Evolutionary conservation across 1,140 invertebrate genomes (phyloP).

Genomic region (Battus philenor): DNA sequence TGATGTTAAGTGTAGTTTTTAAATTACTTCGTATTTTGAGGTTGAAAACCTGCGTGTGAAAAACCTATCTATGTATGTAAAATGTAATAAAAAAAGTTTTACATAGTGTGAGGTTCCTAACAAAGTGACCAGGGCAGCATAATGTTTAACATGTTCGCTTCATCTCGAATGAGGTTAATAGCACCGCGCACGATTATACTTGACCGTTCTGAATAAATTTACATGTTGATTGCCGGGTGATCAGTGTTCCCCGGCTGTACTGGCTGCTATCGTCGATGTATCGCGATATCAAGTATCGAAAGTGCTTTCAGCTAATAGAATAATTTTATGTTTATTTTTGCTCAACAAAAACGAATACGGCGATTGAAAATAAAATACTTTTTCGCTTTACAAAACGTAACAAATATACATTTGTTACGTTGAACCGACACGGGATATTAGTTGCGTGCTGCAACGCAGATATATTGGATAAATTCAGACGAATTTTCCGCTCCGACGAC

Average conservation of each 20-base stretch:
- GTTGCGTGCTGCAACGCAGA: slow-evolving; percentile 35
- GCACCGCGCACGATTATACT: slow-evolving; percentile 56
- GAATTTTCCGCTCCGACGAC: slow-evolving; percentile 62
- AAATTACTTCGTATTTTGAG: too few relatives aligned
- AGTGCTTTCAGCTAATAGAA: slow-evolving; percentile 18
- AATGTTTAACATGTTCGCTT: slow-evolving; percentile 49
- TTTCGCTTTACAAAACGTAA: background rate
- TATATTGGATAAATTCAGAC: slow-evolving; percentile 54
- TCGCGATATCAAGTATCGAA: slow-evolving; percentile 33
- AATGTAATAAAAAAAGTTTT: too few relatives aligned
- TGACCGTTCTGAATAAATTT: slow-evolving; percentile 70
- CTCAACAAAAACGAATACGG: too few relatives aligned
- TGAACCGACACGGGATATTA: slow-evolving; percentile 19
- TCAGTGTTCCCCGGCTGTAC: slow-evolving; percentile 47
- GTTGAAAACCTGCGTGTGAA: too few relatives aligned
- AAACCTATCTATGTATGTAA: too few relatives aligned
- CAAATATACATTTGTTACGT: slow-evolving; percentile 20
- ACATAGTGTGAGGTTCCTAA: too few relatives aligned
- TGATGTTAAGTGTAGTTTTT: too few relatives aligned
- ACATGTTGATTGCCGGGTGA: slow-evolving; percentile 65
- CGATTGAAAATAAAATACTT: too few relatives aligned
- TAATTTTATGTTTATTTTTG: slow-evolving; percentile 12
- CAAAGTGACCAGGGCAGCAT: slow-evolving; percentile 34
- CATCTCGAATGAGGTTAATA: slow-evolving; percentile 64
- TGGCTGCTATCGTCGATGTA: slow-evolving; percentile 48